These are phyloP conservation scores for Lathamus discolor DNA, from an alignment of 2,113 vertebrate species.

Conservation along the genomic window DNA sequence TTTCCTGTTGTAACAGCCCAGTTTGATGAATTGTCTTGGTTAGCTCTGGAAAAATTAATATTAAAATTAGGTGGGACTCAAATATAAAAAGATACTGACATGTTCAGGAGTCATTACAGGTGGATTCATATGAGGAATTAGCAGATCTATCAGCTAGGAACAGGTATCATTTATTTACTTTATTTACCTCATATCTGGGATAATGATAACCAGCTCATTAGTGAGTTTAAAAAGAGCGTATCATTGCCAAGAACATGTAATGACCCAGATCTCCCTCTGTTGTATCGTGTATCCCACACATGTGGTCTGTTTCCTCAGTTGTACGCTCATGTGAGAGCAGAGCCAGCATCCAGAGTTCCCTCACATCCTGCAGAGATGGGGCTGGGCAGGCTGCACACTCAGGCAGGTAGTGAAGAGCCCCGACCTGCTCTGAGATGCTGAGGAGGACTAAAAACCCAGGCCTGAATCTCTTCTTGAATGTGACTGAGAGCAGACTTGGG, in stretches of 20 bases:
- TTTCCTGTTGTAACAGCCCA: neutral
- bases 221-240: neutral
- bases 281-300: too few species aligned
- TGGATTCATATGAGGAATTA: neutral
- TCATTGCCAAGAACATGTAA: neutral
- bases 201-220: neutral
- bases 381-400: rapidly evolving
- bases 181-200: neutral
- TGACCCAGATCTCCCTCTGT: neutral
- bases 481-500: neutral
- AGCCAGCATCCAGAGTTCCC: neutral
- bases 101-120: neutral
- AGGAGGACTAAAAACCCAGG: neutral
- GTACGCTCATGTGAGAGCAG: rapidly evolving
- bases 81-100: neutral
- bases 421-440: neutral
- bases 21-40: conserved; percentile 30
- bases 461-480: neutral
- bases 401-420: neutral
- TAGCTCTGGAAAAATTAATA: neutral
- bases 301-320: rapidly evolving
- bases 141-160: neutral
- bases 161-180: neutral
- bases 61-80: neutral
- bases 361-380: rapidly evolving